Percentiles rank a stretch among this genome's conserved stretches.
phyloP scores from a whole-genome alignment of 2,888 invertebrate genomes.

The Ernsta delagoae region DNA sequence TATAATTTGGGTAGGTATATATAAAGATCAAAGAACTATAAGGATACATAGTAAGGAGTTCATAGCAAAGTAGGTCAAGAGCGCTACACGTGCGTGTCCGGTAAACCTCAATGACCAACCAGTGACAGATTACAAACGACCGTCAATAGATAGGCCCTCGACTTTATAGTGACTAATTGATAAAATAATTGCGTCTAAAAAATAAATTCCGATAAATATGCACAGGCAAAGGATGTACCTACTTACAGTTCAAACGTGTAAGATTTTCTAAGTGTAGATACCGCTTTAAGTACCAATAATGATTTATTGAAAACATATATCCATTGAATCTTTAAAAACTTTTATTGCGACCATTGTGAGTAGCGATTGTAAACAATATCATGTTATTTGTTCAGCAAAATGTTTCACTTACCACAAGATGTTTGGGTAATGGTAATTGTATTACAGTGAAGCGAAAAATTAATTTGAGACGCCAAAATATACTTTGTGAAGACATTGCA shows the following conservation, averaged over 20 bases:
- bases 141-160: conserved; percentile 29
- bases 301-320: not conserved
- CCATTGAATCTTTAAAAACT: not conserved
- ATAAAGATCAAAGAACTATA: conserved; percentile 42
- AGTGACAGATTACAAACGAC: conserved; percentile 40
- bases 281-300: not conserved
- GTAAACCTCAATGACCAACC: conserved; percentile 47
- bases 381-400: conserved; percentile 5
- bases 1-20: not conserved
- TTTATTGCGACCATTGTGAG: not conserved
- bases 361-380: not conserved
- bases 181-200: conserved; percentile 26
- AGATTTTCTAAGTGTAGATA: too few species aligned
- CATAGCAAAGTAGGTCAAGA: conserved; percentile 55
- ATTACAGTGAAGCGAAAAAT: conserved; percentile 39
- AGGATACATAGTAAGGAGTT: conserved; percentile 47
- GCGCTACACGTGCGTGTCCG: conserved; percentile 46
- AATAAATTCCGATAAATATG: not conserved
- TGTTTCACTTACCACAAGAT: not conserved
- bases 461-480: conserved; percentile 39
- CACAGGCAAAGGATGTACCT: not conserved
- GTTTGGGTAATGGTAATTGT: not conserved
- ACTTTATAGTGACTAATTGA: conserved; percentile 17
- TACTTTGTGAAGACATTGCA: not conserved
- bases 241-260: not conserved